Percentiles rank a stretch among this genome's conserved stretches.
phyloP scores from a whole-genome alignment of 2,797 vertebrate genomes.

The Syngnathus acus region DNA sequence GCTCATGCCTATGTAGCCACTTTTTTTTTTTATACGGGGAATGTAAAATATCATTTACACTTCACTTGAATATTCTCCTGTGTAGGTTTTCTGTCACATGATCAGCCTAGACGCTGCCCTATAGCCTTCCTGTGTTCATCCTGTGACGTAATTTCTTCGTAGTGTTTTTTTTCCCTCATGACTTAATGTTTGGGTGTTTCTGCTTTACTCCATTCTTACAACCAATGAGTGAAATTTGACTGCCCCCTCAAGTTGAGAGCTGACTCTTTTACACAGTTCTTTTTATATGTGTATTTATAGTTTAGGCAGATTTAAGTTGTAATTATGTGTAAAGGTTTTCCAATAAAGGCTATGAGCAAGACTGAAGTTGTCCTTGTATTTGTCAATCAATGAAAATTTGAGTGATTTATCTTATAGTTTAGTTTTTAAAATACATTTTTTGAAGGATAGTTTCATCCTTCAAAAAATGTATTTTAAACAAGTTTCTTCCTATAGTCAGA shows the following conservation, averaged over 20 bases:
- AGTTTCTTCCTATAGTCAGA: background rate
- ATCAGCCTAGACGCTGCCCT: background rate
- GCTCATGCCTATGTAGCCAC: background rate
- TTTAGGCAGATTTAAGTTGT: slow-evolving; percentile 38
- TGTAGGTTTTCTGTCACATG: background rate
- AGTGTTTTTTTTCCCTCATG: slow-evolving; percentile 2
- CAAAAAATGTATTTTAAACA: background rate
- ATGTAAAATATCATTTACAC: background rate
- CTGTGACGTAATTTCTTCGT: background rate
- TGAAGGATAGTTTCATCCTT: background rate
- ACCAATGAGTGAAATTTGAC: slow-evolving; percentile 29
- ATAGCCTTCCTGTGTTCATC: background rate
- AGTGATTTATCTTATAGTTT: no score
- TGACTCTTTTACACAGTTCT: slow-evolving; percentile 59
- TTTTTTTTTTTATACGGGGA: background rate
- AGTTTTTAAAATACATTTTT: no score
- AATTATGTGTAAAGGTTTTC: slow-evolving; percentile 59
- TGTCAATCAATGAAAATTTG: background rate
- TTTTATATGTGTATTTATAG: slow-evolving; percentile 67
- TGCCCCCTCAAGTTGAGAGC: slow-evolving; percentile 44
- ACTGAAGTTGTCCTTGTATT: slow-evolving; percentile 22
- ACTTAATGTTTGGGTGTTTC: slow-evolving; percentile 26
- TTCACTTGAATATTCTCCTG: background rate
- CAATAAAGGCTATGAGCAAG: slow-evolving; percentile 55
- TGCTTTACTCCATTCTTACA: slow-evolving; percentile 23